Evolutionary conservation across 1,140 invertebrate genomes (phyloP), one percentile per base, ranked within the genome.

Genomic region (Melitaea cinxia): DNA sequence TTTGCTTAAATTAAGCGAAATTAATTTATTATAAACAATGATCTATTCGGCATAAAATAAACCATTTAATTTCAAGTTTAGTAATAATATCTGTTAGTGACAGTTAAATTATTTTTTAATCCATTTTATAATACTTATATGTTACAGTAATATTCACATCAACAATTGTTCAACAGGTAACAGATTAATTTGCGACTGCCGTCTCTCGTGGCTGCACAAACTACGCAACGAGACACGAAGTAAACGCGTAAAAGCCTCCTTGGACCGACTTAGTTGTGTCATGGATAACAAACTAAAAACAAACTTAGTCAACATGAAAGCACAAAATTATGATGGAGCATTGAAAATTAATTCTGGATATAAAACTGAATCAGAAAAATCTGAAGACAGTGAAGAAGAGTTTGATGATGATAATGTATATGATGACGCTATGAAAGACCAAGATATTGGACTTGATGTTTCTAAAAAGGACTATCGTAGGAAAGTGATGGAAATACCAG

Each of bases 171-270:
- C 42, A 89, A 58, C 93, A 96, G 95, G 94, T 79, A 96, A 96
- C 91, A 93, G 93, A 74, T 93, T 96, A 80, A 93, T 93, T 66
- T 96, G 95, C 82, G 95, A 96, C 90, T 96, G 95, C 77, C 94
- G 95, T n/a, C 91, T 96, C 35, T 91, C 93, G 12, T 96, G 95
- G 95, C 93, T 96, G 70, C 94, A 94, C 80, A 92, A 92, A 67
- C 85, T 96, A 56, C 93, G 93, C 53, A 95, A 95, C 84, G 94
- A 95, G 75, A 95, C 95, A 37, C 92, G 93, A 77, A 95, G 94
- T 78, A 89, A 91, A 62, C 92, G 93, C 68, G 89, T 96, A 49
- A 92, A 92, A 65, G 91, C 92, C 37, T 92, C 94, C 10, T 89
- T 96, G 49, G 92, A 94, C 26, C 91, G 94, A 30, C 90, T 95